Conservation (phyloP, 1,140 invertebrate species). For the Tachypleus tridentatus region DNA sequence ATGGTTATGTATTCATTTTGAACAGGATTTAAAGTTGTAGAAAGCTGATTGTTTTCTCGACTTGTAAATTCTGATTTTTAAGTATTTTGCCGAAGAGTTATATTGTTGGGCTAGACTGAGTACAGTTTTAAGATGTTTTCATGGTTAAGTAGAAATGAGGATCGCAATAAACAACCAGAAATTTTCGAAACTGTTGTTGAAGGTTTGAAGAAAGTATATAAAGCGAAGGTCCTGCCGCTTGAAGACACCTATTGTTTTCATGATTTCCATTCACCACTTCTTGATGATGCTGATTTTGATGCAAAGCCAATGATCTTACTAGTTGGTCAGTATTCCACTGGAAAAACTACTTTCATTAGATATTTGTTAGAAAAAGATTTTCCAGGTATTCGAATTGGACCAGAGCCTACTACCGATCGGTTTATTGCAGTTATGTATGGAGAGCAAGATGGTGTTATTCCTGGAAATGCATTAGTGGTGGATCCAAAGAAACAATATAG, state of each 20-base stretch:
- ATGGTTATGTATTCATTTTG: too few relatives aligned
- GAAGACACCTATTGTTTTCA: conserved; percentile 55
- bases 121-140: conserved; percentile 47
- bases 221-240: conserved; percentile 47
- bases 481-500: conserved; percentile 93
- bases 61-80: too few relatives aligned
- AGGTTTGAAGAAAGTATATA: conserved; percentile 83
- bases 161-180: conserved; percentile 61
- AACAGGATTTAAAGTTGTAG: too few relatives aligned
- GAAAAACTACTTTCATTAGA: conserved; percentile 97
- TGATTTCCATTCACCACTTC: conserved; percentile 53
- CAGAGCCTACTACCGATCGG: conserved; percentile 91
- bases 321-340: conserved; percentile 97
- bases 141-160: conserved; percentile 57
- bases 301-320: conserved; percentile 85
- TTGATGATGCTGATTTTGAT: conserved; percentile 97
- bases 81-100: too few relatives aligned
- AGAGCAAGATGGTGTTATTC: conserved; percentile 75
- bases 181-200: conserved; percentile 77
- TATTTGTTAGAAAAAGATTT: conserved; percentile 89
- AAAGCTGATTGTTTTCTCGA: too few relatives aligned
- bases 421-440: conserved; percentile 97
- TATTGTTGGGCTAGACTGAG: too few relatives aligned
- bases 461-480: conserved; percentile 91
- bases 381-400: conserved; percentile 87